phyloP scores from a whole-genome alignment of 2,888 invertebrate genomes.

The Caradrina clavipalpis region DNA sequence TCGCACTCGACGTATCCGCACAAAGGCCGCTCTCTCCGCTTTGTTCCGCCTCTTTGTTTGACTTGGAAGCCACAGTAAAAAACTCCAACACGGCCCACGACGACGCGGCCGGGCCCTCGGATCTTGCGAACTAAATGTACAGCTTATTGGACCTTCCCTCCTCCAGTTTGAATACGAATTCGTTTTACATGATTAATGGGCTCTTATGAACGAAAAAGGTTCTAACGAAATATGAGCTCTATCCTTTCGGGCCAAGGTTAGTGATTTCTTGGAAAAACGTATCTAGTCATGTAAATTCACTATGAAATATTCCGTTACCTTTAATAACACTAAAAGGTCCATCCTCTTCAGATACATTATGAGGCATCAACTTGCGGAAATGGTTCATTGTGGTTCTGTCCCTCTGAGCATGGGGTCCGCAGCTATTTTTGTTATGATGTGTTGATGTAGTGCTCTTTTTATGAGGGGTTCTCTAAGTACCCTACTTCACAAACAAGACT shows the following conservation, averaged over 20 bases:
- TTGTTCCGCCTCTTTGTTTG: constrained; percentile 90
- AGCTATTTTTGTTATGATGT: constrained; percentile 80
- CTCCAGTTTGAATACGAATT: constrained; percentile 43
- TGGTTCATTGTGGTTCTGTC: constrained; percentile 83
- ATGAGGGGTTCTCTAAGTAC: constrained; percentile 76
- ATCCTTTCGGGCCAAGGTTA: constrained; percentile 52
- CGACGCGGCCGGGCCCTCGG: constrained; percentile 64
- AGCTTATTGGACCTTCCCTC: constrained; percentile 67
- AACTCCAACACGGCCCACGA: constrained; percentile 76
- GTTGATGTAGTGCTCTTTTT: constrained; percentile 80
- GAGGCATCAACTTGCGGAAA: constrained; percentile 84
- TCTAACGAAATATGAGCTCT: constrained; percentile 29
- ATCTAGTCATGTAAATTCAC: constrained; percentile 44
- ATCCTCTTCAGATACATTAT: constrained; percentile 75
- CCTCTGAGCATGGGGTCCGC: constrained; percentile 78
- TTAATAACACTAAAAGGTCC: constrained; percentile 74
- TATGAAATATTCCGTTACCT: constrained; percentile 60
- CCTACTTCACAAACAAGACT: constrained; percentile 55
- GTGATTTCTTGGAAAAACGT: constrained; percentile 47
- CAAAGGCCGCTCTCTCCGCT: constrained; percentile 88
- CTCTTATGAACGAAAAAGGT: constrained; percentile 39
- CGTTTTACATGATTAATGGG: constrained; percentile 46
- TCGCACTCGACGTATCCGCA: constrained; percentile 82
- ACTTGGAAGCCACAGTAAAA: constrained; percentile 82
- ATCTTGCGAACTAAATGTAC: constrained; percentile 68